A percentile compares a stretch with the other conserved stretches of the same genome.
Evolutionary conservation across 2,888 invertebrate genomes (phyloP).

Genomic region (Napeogenes sylphis): DNA sequence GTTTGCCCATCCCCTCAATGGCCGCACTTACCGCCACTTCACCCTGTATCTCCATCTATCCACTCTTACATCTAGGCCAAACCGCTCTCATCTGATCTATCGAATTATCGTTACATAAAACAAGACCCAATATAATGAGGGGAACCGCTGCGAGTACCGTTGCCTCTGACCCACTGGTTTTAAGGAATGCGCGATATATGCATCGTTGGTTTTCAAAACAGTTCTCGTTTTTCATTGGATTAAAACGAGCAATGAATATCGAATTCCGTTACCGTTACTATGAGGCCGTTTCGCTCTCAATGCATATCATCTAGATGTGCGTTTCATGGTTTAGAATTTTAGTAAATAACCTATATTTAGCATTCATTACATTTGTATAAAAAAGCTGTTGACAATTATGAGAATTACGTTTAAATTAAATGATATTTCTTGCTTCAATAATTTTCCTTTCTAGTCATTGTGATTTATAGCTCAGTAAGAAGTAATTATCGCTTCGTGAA

Average conservation of each 20-base stretch:
- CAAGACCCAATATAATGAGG: constrained; percentile 16
- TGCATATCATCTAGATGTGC: constrained; percentile 18
- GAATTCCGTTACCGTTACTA: constrained; percentile 17
- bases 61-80: not conserved
- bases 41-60: not conserved
- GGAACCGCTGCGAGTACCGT: constrained; percentile 58
- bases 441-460: constrained; percentile 6
- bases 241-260: constrained; percentile 12
- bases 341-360: not conserved
- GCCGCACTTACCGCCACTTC: not conserved
- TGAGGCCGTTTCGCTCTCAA: constrained; percentile 22
- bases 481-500: not conserved
- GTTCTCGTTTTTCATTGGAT: not conserved
- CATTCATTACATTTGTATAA: not conserved
- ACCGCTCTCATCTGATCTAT: not conserved
- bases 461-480: not conserved
- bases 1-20: not conserved
- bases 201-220: constrained; percentile 9
- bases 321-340: constrained; percentile 6
- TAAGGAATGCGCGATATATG: constrained; percentile 38
- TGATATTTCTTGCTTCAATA: not conserved
- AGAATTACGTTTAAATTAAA: not conserved
- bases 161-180: constrained; percentile 50
- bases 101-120: constrained; percentile 12
- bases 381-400: not conserved